Percentiles rank a stretch among this genome's conserved stretches.
These are phyloP conservation scores for Tetranychus truncatus DNA, from an alignment of 2,888 invertebrate species.

Conservation along the genomic window DNA sequence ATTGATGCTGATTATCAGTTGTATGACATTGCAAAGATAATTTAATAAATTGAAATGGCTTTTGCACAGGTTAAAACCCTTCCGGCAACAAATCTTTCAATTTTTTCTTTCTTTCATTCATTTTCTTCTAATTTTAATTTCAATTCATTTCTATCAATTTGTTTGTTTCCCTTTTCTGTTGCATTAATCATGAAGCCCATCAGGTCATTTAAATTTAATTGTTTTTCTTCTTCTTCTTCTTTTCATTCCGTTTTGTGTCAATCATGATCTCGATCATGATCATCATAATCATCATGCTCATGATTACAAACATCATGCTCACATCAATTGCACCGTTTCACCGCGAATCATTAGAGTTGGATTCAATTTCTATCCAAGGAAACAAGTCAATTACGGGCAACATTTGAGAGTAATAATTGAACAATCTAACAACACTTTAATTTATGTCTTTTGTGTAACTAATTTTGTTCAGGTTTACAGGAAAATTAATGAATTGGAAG, in stretches of 20 bases:
- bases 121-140: background rate
- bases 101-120: background rate
- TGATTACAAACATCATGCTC: background rate
- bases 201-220: slow-evolving; percentile 6
- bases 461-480: background rate
- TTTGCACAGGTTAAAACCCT: background rate
- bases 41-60: background rate
- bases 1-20: background rate
- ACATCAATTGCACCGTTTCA: background rate
- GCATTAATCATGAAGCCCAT: background rate
- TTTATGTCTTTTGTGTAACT: background rate
- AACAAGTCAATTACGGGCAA: background rate
- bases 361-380: slow-evolving; percentile 1
- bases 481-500: background rate
- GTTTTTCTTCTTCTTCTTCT: background rate
- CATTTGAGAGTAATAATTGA: no score
- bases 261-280: background rate
- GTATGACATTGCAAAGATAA: background rate
- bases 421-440: background rate
- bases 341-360: background rate
- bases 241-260: background rate
- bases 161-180: background rate
- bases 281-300: background rate
- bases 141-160: background rate
- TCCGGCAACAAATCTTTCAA: slow-evolving; percentile 9